Conservation (phyloP, 1,140 invertebrate species). For the Mactra quadrangularis region DNA sequence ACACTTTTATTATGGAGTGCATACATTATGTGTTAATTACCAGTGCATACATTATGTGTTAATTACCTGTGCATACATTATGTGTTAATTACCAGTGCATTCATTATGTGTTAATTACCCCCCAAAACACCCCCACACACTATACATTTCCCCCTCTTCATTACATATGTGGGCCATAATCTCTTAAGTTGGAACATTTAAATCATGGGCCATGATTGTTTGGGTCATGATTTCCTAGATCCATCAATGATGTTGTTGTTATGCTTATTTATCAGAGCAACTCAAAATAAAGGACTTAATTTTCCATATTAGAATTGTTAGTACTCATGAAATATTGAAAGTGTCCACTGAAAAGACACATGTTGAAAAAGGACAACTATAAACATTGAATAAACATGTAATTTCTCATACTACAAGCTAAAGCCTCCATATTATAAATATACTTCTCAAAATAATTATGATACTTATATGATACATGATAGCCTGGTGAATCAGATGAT, state of each 20-base stretch:
- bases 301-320: background rate
- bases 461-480: background rate
- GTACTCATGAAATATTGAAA: background rate
- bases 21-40: too few species aligned
- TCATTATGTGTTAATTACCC: too few species aligned
- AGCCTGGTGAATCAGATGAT: conserved; percentile 54
- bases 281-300: background rate
- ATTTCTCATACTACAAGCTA: too few species aligned
- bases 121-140: too few species aligned
- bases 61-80: too few species aligned
- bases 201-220: background rate
- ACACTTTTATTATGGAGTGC: too few species aligned
- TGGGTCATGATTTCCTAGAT: background rate
- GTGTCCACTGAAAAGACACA: background rate
- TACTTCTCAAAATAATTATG: background rate
- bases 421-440: background rate
- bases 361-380: background rate
- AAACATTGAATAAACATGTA: too few species aligned
- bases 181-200: too few species aligned
- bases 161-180: too few species aligned
- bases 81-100: too few species aligned
- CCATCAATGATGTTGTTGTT: background rate
- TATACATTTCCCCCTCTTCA: too few species aligned
- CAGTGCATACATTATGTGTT: too few species aligned
- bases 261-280: background rate